These are phyloP conservation scores for Myrmecophaga tridactyla DNA, from an alignment of 2,113 vertebrate genomes.

Conservation along the genomic window DNA sequence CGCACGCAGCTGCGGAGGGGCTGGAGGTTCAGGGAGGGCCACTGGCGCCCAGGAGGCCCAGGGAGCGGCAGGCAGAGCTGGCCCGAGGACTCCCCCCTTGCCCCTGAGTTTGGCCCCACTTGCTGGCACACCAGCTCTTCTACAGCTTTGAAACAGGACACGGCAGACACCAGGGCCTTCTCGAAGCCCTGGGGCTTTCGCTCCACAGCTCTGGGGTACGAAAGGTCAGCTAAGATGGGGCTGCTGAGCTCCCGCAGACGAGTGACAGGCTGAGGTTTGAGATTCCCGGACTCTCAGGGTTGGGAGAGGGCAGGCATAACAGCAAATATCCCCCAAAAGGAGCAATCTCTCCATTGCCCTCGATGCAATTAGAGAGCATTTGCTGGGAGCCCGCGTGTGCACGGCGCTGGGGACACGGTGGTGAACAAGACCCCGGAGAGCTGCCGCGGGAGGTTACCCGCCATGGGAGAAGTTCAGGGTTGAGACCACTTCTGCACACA, in stretches of 20 bases:
- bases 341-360: too few relatives aligned
- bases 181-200: background rate
- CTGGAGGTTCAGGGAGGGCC: background rate
- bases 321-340: background rate
- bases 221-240: rapidly evolving
- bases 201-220: background rate
- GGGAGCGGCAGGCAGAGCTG: background rate
- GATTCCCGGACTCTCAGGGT: background rate
- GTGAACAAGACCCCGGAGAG: too few relatives aligned
- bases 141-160: background rate
- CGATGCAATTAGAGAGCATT: rapidly evolving
- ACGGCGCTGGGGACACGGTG: background rate
- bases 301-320: background rate
- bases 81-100: rapidly evolving
- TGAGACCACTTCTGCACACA: background rate
- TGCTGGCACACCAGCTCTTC: rapidly evolving
- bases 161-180: background rate
- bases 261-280: background rate
- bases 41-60: too few relatives aligned
- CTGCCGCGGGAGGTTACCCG: rapidly evolving
- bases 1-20: background rate
- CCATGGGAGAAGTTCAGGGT: background rate
- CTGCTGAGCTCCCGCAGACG: background rate
- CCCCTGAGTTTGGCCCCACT: background rate
- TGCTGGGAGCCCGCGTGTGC: rapidly evolving